These are phyloP conservation scores for Heterodera carotae DNA, from an alignment of 1,140 invertebrate species.

Conservation along the genomic window DNA sequence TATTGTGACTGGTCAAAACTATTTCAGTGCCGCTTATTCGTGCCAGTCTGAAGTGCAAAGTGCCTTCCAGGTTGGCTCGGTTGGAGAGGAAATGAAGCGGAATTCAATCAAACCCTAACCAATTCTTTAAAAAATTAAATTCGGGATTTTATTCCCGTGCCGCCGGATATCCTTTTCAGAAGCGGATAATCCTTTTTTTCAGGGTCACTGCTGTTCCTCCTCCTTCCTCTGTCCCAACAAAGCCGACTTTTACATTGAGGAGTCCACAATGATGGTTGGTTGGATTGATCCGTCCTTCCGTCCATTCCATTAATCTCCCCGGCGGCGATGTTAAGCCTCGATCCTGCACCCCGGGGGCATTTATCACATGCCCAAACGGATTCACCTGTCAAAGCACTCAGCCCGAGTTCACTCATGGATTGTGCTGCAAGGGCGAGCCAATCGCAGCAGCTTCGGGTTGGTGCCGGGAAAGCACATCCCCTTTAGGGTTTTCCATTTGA, in stretches of 20 bases:
- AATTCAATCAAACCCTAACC: no score
- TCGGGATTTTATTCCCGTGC: neutral
- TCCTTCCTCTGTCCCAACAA: slow-evolving; percentile 61
- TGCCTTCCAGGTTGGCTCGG: neutral
- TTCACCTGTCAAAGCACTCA: slow-evolving; percentile 64
- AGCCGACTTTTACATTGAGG: slow-evolving; percentile 63
- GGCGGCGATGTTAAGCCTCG: neutral
- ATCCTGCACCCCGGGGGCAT: slow-evolving; percentile 59
- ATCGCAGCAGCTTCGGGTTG: slow-evolving; percentile 56
- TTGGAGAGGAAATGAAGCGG: neutral
- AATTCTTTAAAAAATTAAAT: neutral
- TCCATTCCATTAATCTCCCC: neutral
- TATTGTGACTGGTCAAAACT: no score
- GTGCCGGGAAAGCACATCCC: slow-evolving; percentile 7
- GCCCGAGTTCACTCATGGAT: slow-evolving; percentile 61
- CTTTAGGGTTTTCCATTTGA: neutral
- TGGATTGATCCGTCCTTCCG: neutral
- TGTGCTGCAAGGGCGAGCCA: slow-evolving; percentile 63
- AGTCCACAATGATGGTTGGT: slow-evolving; percentile 60
- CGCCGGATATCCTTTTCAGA: neutral
- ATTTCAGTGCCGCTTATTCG: slow-evolving; percentile 12
- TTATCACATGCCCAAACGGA: slow-evolving; percentile 64
- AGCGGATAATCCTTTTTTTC: slow-evolving; percentile 61
- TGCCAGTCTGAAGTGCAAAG: slow-evolving; percentile 49
- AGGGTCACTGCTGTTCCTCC: slow-evolving; percentile 63